phyloP scores from a whole-genome alignment of 2,888 invertebrate genomes.

The Meganola albula region DNA sequence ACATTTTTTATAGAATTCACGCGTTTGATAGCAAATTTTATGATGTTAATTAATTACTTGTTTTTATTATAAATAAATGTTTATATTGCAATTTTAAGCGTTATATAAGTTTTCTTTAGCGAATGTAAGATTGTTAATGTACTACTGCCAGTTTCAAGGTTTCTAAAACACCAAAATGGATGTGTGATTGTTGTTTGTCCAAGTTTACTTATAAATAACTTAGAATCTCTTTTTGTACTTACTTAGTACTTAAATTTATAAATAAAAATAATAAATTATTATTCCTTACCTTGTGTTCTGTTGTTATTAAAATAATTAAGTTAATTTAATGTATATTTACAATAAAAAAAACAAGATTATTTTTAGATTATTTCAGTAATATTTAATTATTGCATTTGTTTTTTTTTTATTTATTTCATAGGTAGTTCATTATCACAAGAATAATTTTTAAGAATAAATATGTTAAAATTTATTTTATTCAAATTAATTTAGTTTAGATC shows the following conservation, averaged over 20 bases:
- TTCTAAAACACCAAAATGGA: slow-evolving; percentile 61
- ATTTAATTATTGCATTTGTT: no score
- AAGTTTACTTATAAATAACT: slow-evolving; percentile 31
- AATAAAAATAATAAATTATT: background rate
- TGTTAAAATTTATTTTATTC: no score
- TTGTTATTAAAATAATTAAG: no score
- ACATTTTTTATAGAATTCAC: slow-evolving; percentile 45
- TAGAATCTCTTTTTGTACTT: slow-evolving; percentile 26
- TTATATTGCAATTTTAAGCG: slow-evolving; percentile 45
- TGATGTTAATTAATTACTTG: slow-evolving; percentile 45
- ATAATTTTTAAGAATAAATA: no score
- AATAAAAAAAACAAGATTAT: no score
- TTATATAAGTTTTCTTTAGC: slow-evolving; percentile 43
- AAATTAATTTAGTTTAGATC: no score
- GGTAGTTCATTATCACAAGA: no score
- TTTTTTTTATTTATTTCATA: no score
- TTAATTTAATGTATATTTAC: no score
- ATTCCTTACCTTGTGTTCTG: no score
- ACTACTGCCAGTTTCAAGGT: slow-evolving; percentile 72
- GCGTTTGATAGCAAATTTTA: slow-evolving; percentile 58
- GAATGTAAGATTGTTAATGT: slow-evolving; percentile 53
- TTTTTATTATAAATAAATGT: slow-evolving; percentile 40
- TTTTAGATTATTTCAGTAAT: no score
- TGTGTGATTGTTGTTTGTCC: slow-evolving; percentile 47
- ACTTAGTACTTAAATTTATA: slow-evolving; percentile 3